These are phyloP conservation scores for Benitochromis conjunctus DNA, from an alignment of 2,113 vertebrate species.

Conservation along the genomic window DNA sequence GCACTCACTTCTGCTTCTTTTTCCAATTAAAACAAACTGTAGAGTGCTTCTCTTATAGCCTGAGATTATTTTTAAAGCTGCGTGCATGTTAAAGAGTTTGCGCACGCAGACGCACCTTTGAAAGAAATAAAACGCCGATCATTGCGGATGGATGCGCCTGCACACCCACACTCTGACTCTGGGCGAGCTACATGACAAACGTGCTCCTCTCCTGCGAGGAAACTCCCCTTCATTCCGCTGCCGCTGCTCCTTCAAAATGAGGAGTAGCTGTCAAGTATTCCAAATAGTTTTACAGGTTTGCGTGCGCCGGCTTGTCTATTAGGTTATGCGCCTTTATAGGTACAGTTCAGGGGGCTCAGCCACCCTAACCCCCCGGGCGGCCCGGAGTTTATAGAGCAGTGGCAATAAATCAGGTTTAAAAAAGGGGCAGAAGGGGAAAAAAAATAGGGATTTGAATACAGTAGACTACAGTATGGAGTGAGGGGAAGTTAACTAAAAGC, in stretches of 20 bases:
- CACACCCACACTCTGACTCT: background rate
- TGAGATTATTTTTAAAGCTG: background rate
- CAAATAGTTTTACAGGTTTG: conserved; percentile 72
- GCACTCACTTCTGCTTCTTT: background rate
- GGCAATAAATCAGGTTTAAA: conserved; percentile 43
- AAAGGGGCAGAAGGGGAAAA: background rate
- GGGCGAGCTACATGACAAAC: background rate
- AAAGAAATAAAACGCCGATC: background rate
- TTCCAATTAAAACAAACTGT: background rate
- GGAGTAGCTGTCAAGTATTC: conserved; percentile 69
- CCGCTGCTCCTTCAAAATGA: conserved; percentile 15
- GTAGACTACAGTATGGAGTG: background rate
- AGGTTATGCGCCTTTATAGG: conserved; percentile 55
- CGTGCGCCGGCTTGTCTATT: conserved; percentile 70
- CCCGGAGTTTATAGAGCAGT: conserved; percentile 6
- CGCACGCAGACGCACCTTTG: background rate
- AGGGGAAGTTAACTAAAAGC: background rate
- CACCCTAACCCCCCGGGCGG: background rate
- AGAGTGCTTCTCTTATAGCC: background rate
- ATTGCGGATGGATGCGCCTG: conserved; percentile 3
- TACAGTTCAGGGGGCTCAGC: conserved; percentile 54
- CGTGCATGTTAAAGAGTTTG: background rate
- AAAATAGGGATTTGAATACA: conserved; percentile 2
- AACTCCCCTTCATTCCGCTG: conserved; percentile 30
- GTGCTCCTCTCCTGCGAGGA: background rate